A percentile compares a stretch with the other conserved stretches of the same genome.
Conservation (phyloP, 2,113 vertebrate genomes). For the Limnothrissa miodon region DNA sequence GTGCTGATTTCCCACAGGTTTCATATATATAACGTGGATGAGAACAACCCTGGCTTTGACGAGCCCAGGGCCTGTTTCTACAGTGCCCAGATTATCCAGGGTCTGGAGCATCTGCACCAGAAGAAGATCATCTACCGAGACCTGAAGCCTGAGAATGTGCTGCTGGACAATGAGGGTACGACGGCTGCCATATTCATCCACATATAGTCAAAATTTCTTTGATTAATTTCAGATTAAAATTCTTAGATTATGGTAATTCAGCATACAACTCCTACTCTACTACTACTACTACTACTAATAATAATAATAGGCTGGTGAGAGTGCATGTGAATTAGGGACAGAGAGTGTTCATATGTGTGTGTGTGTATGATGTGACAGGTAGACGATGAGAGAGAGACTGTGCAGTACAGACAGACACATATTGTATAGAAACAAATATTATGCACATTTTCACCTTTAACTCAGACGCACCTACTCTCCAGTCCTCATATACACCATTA, state of each 20-base stretch:
- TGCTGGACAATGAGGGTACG: slow-evolving; percentile 63
- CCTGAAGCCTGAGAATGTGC: slow-evolving; percentile 65
- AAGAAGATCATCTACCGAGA: slow-evolving; percentile 77
- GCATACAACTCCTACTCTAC: too few relatives aligned
- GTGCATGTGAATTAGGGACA: too few relatives aligned
- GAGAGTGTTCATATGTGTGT: not conserved
- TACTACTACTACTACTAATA: too few relatives aligned
- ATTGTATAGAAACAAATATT: not conserved
- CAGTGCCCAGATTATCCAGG: slow-evolving; percentile 76
- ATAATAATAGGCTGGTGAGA: too few relatives aligned
- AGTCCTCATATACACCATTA: not conserved
- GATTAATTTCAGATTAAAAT: too few relatives aligned
- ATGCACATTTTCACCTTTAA: not conserved
- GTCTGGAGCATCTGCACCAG: slow-evolving; percentile 78
- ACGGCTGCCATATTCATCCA: not conserved
- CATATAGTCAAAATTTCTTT: not conserved
- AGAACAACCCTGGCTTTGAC: slow-evolving; percentile 74
- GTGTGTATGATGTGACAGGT: not conserved
- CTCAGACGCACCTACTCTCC: not conserved
- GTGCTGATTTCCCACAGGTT: slow-evolving; percentile 59
- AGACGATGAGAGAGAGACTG: too few relatives aligned
- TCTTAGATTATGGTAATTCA: too few relatives aligned
- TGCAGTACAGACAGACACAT: not conserved
- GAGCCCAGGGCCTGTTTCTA: slow-evolving; percentile 75
- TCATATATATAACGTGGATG: slow-evolving; percentile 78